A percentile compares a stretch with the other conserved stretches of the same genome.
Evolutionary conservation across 2,888 invertebrate species (phyloP).

Genomic region (Bimastos eiseni): DNA sequence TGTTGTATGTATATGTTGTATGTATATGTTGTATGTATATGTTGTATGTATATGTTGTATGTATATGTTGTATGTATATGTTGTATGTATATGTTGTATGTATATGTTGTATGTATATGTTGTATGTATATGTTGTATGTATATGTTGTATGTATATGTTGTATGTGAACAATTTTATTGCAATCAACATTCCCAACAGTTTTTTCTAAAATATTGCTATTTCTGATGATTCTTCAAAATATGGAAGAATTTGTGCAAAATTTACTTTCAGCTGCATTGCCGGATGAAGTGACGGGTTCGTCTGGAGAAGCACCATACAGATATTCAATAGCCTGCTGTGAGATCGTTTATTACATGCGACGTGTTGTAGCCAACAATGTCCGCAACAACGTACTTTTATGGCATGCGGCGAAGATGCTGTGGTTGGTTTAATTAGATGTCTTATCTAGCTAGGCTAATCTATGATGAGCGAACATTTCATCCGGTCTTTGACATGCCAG

Average conservation of each 20-base stretch:
- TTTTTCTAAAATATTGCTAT: neutral
- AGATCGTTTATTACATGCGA: conserved; percentile 13
- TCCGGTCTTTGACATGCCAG: too few species aligned
- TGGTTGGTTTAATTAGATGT: neutral
- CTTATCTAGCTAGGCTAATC: neutral
- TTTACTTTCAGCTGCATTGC: neutral
- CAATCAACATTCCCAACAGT: neutral
- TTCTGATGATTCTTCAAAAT: neutral
- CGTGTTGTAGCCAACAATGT: neutral
- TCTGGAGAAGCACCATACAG: neutral
- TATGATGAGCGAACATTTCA: neutral
- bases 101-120: neutral
- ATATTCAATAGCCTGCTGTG: neutral
- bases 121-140: neutral
- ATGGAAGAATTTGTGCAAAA: neutral
- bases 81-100: neutral
- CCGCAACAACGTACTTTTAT: neutral
- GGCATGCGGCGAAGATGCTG: neutral
- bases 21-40: neutral
- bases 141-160: neutral
- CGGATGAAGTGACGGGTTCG: neutral
- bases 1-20: neutral
- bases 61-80: neutral
- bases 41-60: neutral
- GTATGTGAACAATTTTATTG: neutral